Evolutionary conservation across 2,113 vertebrate genomes (phyloP).

Genomic region (Xiphophorus maculatus): DNA sequence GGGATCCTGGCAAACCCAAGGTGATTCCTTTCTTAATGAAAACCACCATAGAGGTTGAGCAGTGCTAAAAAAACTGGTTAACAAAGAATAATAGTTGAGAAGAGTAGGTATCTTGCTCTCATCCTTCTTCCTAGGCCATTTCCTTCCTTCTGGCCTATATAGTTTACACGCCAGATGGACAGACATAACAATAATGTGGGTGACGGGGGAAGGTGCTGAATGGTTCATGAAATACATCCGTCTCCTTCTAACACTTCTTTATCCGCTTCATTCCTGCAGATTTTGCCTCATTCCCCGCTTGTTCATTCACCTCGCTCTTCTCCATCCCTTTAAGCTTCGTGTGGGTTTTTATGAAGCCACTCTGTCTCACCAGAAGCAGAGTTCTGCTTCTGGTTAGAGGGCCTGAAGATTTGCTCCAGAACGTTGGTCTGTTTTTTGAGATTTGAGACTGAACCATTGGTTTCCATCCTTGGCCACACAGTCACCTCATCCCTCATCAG

Average conservation of each 20-base stretch:
- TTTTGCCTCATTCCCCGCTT: slow-evolving; percentile 32
- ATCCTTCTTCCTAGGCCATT: slow-evolving; percentile 69
- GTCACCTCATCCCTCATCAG: slow-evolving; percentile 59
- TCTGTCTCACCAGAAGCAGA: slow-evolving; percentile 49
- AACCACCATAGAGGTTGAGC: slow-evolving; percentile 79
- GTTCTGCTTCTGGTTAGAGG: slow-evolving; percentile 38
- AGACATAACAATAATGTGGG: slow-evolving; percentile 56
- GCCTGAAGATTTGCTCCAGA: slow-evolving; percentile 41
- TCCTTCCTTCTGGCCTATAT: slow-evolving; percentile 74
- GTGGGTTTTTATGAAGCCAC: slow-evolving; percentile 55
- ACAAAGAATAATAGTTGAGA: slow-evolving; percentile 79
- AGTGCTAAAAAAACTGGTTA: slow-evolving; percentile 80
- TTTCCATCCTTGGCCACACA: slow-evolving; percentile 45
- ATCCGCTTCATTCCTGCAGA: slow-evolving; percentile 39
- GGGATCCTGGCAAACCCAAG: slow-evolving; percentile 80
- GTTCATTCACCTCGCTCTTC: slow-evolving; percentile 32
- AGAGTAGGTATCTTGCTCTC: slow-evolving; percentile 72
- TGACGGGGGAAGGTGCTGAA: slow-evolving; percentile 57
- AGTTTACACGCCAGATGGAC: slow-evolving; percentile 65
- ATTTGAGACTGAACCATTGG: slow-evolving; percentile 55
- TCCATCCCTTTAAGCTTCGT: slow-evolving; percentile 26
- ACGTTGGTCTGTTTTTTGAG: slow-evolving; percentile 36
- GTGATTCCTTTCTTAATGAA: slow-evolving; percentile 85
- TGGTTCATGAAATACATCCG: slow-evolving; percentile 65
- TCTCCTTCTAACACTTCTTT: slow-evolving; percentile 35